phyloP scores from a whole-genome alignment of 1,140 invertebrate genomes.

The Brachionus angularis region DNA sequence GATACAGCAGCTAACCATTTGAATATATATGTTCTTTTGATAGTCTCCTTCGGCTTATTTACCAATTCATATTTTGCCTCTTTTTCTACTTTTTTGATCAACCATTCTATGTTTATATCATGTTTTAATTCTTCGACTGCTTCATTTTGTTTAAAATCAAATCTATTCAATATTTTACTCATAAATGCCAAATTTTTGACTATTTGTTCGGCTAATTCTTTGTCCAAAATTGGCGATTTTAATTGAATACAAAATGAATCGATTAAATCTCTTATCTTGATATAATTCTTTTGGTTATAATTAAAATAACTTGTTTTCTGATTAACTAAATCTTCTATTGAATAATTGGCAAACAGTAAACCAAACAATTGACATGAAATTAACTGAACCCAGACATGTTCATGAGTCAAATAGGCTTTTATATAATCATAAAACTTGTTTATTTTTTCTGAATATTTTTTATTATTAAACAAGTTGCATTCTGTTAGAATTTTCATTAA shows the following conservation, averaged over 20 bases:
- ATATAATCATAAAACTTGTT: slow-evolving; percentile 60
- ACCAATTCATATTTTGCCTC: slow-evolving; percentile 70
- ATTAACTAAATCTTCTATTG: slow-evolving; percentile 62
- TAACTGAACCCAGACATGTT: slow-evolving; percentile 71
- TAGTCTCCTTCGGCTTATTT: slow-evolving; percentile 56
- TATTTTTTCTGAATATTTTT: slow-evolving; percentile 57
- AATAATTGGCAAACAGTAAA: slow-evolving; percentile 65
- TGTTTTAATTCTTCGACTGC: slow-evolving; percentile 43
- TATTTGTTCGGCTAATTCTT: slow-evolving; percentile 54
- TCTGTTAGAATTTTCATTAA: slow-evolving; percentile 63
- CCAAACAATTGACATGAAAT: slow-evolving; percentile 70
- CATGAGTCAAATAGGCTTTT: slow-evolving; percentile 60
- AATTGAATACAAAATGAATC: slow-evolving; percentile 72
- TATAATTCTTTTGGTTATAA: slow-evolving; percentile 47
- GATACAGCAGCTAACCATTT: slow-evolving; percentile 69
- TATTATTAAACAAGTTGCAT: slow-evolving; percentile 61
- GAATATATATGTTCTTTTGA: slow-evolving; percentile 66
- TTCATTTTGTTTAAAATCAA: slow-evolving; percentile 51
- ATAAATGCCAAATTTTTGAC: slow-evolving; percentile 71
- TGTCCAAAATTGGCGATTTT: slow-evolving; percentile 59
- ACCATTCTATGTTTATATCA: slow-evolving; percentile 53
- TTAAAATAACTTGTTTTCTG: slow-evolving; percentile 43
- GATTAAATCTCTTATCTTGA: slow-evolving; percentile 64
- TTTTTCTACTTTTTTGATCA: slow-evolving; percentile 55
- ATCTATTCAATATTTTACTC: slow-evolving; percentile 63